Evolutionary conservation across 2,797 vertebrate genomes (phyloP), one percentile per base, ranked within the genome.

Genomic region (Pampus argenteus): DNA sequence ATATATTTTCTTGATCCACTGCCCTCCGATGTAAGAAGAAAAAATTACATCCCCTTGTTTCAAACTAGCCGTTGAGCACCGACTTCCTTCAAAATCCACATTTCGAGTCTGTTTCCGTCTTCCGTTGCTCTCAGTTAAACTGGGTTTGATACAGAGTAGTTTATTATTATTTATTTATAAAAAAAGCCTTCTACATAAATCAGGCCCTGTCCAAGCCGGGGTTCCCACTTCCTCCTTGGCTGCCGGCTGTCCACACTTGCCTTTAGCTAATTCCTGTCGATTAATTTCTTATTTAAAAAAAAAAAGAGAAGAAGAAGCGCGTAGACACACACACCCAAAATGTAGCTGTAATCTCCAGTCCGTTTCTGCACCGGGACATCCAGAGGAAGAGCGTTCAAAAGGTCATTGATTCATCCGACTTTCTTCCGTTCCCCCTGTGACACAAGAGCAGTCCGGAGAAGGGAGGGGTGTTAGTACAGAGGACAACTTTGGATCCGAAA

Each of bases 321-420:
- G n/a, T n/a, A 67, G 49, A 29, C 60, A 10, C 26, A 22, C 15
- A 66, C 28, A 40, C 45, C 20, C 52, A 10, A 9, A 54, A 57
- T 34, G 1, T 20, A 60, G 81, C 56, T 73, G 40, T 15, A 57
- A 68, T 78, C 63, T 64, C 72, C 61, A 58, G 66, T 75, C 63
- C 76, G 82, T 76, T 45, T 83, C 68, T 68, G 78, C 78, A 14
- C 51, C 82, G 66, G 86, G 83, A 76, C 87, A 86, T 83, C 84
- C 78, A 85, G 79, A 66, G 70, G 75, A 83, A 54, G 75, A 86
- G 70, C 85, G 73, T 68, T 87, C 87, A 89, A 92, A 92, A 92
- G 89, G 93, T 94, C 93, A 94, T 88, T 90, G 93, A 94, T 94
- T 95, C 92, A 91, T 87, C 87, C 91, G 93, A 94, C 91, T 94